These are phyloP conservation scores for Dreissena rostriformis DNA, from an alignment of 1,140 invertebrate genomes.

Conservation along the genomic window DNA sequence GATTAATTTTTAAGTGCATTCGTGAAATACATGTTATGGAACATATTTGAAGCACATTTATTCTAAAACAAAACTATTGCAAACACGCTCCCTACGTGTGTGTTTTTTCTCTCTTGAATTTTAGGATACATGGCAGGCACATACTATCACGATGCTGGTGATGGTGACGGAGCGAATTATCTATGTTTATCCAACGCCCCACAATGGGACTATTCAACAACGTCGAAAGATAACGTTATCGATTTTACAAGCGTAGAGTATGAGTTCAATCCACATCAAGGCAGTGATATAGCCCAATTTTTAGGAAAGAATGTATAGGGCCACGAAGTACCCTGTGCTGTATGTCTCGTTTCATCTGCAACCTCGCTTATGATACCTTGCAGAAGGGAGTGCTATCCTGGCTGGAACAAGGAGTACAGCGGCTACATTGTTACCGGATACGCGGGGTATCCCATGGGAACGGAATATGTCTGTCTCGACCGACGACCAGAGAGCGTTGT, in stretches of 20 bases:
- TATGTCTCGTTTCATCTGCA: constrained; percentile 41
- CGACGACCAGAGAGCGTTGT: constrained; percentile 43
- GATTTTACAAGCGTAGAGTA: constrained; percentile 31
- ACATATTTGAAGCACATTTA: background rate
- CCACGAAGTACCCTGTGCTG: constrained; percentile 26
- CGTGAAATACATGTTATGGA: background rate
- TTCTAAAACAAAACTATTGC: background rate
- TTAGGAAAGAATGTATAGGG: constrained; percentile 26
- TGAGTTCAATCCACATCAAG: background rate
- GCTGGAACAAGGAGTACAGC: constrained; percentile 57
- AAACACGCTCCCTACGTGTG: background rate
- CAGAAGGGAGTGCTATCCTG: constrained; percentile 36
- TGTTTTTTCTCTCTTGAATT: background rate
- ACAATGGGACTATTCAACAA: constrained; percentile 19
- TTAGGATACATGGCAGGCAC: constrained; percentile 48
- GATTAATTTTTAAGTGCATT: background rate
- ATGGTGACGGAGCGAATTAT: constrained; percentile 19
- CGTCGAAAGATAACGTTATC: constrained; percentile 7
- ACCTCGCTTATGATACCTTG: constrained; percentile 54
- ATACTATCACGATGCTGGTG: background rate
- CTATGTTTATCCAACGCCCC: constrained; percentile 32
- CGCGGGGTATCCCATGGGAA: background rate
- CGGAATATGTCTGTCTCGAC: constrained; percentile 52
- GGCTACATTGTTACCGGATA: constrained; percentile 52
- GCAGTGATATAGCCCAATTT: background rate